Evolutionary conservation across 2,113 vertebrate genomes (phyloP).

Genomic region (Ceyx margarethae): DNA sequence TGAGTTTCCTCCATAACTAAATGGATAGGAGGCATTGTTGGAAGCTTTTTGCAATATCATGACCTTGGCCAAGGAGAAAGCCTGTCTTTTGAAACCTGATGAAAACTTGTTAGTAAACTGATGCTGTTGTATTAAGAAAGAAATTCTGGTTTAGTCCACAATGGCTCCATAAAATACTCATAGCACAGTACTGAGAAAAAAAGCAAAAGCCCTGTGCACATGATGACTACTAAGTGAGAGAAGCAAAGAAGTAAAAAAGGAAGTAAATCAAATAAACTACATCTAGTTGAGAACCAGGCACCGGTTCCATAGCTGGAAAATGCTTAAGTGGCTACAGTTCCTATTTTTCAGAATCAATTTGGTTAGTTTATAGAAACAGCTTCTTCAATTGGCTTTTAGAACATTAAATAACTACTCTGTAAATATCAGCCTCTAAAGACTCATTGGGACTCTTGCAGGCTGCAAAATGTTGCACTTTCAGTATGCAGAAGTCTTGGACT

Average conservation of each 20-base stretch:
- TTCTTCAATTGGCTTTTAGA: not conserved
- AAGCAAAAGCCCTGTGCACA: not conserved
- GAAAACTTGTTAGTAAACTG: not conserved
- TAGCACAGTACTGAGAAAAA: not conserved
- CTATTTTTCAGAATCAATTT: not conserved
- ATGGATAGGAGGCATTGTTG: not conserved
- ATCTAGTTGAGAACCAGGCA: not conserved
- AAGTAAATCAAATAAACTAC: not conserved
- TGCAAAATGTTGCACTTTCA: not conserved
- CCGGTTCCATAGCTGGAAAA: not conserved
- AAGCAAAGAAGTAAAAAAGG: not conserved
- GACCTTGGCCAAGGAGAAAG: slow-evolving; percentile 12
- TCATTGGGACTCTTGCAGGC: not conserved
- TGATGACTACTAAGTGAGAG: not conserved
- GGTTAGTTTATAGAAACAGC: not conserved
- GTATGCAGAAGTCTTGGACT: not conserved
- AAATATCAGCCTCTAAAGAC: not conserved
- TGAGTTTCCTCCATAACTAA: not conserved
- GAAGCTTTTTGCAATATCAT: not conserved
- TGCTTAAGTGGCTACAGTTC: not conserved
- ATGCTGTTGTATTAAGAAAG: not conserved
- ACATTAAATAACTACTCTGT: not conserved
- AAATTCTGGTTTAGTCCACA: not conserved
- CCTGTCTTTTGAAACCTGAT: not conserved
- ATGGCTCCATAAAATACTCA: not conserved